phyloP scores from a whole-genome alignment of 2,797 vertebrate species.

The Lutjanus argentimaculatus region DNA sequence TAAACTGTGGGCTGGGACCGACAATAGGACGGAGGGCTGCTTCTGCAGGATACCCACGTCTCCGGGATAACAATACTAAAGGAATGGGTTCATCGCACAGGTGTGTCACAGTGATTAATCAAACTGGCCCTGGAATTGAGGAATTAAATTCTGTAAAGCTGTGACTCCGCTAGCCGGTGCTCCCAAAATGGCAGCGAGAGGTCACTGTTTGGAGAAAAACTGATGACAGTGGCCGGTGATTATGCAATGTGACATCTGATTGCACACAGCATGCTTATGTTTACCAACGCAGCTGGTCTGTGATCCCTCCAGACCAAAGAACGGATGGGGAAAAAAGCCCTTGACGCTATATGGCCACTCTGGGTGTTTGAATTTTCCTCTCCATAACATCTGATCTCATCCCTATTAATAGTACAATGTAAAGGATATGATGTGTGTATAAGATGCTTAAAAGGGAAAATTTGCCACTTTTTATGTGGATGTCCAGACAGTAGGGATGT shows the following conservation, averaged over 20 bases:
- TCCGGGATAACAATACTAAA: conserved; percentile 33
- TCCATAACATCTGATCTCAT: conserved; percentile 35
- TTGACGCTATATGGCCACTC: neutral
- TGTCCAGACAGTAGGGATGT: too few species aligned
- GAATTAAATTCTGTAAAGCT: conserved; percentile 7
- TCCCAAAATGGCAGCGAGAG: neutral
- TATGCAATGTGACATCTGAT: conserved; percentile 4
- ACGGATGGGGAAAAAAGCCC: neutral
- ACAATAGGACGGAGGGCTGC: conserved; percentile 28
- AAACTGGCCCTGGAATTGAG: conserved; percentile 4
- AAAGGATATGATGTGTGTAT: conserved; percentile 32
- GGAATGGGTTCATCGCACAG: conserved; percentile 40
- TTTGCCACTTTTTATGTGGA: too few species aligned
- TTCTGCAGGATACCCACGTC: conserved; percentile 35
- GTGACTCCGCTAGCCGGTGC: neutral
- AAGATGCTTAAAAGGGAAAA: conserved; percentile 10
- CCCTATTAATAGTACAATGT: conserved; percentile 46
- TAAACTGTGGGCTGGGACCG: conserved; percentile 40
- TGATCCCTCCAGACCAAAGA: neutral
- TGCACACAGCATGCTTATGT: neutral
- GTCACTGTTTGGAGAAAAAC: neutral
- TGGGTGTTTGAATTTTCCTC: conserved; percentile 8
- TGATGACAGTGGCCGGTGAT: neutral
- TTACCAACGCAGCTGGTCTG: conserved; percentile 7
- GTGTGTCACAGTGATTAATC: conserved; percentile 66